Evolutionary conservation across 2,888 invertebrate species (phyloP), one percentile per base, ranked within the genome.

Genomic region (Lepidocyrtoides sp.): DNA sequence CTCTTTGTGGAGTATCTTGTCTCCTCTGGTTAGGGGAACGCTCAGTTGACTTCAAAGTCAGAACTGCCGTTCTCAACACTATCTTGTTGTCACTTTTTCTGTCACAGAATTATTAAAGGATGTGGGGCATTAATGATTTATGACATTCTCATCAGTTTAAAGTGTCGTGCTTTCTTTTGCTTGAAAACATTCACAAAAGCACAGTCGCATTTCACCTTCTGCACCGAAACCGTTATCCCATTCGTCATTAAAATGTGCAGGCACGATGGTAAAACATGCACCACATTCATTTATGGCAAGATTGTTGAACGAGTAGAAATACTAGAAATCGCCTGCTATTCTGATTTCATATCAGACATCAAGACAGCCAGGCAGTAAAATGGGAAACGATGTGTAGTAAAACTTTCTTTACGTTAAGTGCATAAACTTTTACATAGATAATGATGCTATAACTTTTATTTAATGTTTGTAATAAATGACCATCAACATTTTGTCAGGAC

Each of bases 391-490:
- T 36, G 20, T 72, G 36, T 5, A 72, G 10, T 41, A 72, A 72
- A 72, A 72, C 10, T 72, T 41, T 12, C 41, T 72, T 72, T 36
- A 60, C 12, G 12, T n/a, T 4, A 2, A 29, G 14, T 63, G 63
- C 23, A 63, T 26, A 63, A 63, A 23, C 10, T 20, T 72, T 14
- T 12, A 36, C 36, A n/a, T n/a, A 14, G 69, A 72, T 72, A 20
- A 41, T 41, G 20, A 23, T 72, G 41, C 41, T 41, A 72, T 32
- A 69, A 69, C 23, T 69, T 14, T 17, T 20, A 20, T 44, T 72
- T 41, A 66, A 72, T 72, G 41, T 20, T 20, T 72, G 69, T 41
- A 72, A 41, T 72, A 72, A 72, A 72, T 36, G 41, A n/a, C 0
- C 17, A 41, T 1, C 10, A 41, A 23, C 41, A 66, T 36, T 66